Conservation (phyloP, 1,140 invertebrate genomes). For the Pseudomyrmex sp. region DNA sequence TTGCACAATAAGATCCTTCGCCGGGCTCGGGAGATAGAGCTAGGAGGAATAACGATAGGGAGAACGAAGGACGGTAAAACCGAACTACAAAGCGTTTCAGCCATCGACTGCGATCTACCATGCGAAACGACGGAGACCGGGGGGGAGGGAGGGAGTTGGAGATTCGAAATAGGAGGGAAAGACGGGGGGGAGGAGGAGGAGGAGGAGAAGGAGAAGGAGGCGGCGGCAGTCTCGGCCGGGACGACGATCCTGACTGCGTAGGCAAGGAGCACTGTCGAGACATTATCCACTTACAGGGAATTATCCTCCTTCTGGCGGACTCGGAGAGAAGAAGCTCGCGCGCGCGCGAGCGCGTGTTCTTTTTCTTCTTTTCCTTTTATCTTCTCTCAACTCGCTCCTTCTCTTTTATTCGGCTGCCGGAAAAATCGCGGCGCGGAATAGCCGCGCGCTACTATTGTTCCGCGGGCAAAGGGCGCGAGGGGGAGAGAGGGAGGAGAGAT, state of each 20-base stretch:
- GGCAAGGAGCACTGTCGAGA: slow-evolving; percentile 75
- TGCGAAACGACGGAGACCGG: slow-evolving; percentile 54
- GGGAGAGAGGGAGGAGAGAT: slow-evolving; percentile 30
- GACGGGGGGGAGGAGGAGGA: not conserved
- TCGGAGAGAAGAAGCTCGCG: slow-evolving; percentile 53
- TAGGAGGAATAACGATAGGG: slow-evolving; percentile 39
- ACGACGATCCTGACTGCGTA: slow-evolving; percentile 73
- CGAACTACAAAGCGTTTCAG: slow-evolving; percentile 67
- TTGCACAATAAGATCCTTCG: slow-evolving; percentile 65
- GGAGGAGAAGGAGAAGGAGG: slow-evolving; percentile 18
- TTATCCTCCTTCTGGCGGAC: slow-evolving; percentile 75
- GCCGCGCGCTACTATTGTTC: slow-evolving; percentile 72
- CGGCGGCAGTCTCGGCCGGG: slow-evolving; percentile 10
- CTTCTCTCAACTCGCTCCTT: slow-evolving; percentile 21
- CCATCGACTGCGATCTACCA: slow-evolving; percentile 66
- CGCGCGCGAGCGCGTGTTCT: slow-evolving; percentile 4
- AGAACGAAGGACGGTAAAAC: slow-evolving; percentile 23
- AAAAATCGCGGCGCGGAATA: slow-evolving; percentile 74
- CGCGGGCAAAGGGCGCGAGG: slow-evolving; percentile 8
- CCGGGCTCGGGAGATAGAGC: slow-evolving; percentile 36
- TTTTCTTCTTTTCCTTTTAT: slow-evolving; percentile 36
- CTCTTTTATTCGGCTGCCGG: slow-evolving; percentile 74
- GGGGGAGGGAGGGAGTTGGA: slow-evolving; percentile 39
- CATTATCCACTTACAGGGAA: slow-evolving; percentile 83
- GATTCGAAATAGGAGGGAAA: slow-evolving; percentile 40